These are phyloP conservation scores for Drosophila sproati DNA, from an alignment of 1,140 invertebrate species.

Conservation along the genomic window DNA sequence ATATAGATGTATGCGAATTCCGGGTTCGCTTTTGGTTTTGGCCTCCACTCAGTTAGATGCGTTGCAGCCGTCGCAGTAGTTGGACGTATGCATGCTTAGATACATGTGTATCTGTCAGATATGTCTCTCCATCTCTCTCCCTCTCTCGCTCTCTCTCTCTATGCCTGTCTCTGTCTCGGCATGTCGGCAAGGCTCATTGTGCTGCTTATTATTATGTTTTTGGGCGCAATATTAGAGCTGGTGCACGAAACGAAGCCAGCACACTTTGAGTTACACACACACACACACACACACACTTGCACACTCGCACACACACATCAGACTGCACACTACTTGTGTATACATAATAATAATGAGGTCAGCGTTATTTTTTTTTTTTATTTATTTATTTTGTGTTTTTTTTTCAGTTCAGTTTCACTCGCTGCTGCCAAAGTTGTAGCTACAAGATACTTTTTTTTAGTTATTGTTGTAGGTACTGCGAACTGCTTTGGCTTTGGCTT, in stretches of 20 bases:
- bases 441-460: constrained; percentile 67
- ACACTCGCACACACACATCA: constrained; percentile 2
- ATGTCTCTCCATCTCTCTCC: constrained; percentile 14
- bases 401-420: constrained; percentile 67
- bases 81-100: constrained; percentile 15
- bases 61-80: constrained; percentile 3
- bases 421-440: constrained; percentile 62
- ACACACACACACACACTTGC: constrained; percentile 12
- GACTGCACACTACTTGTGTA: constrained; percentile 51
- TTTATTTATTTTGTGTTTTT: constrained; percentile 47
- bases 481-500: constrained; percentile 16
- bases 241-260: constrained; percentile 52
- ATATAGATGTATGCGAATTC: constrained; percentile 13
- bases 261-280: constrained; percentile 21
- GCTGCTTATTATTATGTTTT: constrained; percentile 50
- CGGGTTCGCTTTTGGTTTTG: constrained; percentile 12
- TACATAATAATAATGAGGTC: constrained; percentile 80
- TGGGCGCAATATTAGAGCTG: constrained; percentile 59
- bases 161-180: neutral
- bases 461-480: constrained; percentile 46
- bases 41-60: neutral
- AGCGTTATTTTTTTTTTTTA: constrained; percentile 63
- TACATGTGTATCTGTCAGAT: constrained; percentile 47
- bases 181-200: constrained; percentile 20
- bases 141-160: neutral